phyloP scores from a whole-genome alignment of 2,797 vertebrate species.

The Arnoldichthys spilopterus region DNA sequence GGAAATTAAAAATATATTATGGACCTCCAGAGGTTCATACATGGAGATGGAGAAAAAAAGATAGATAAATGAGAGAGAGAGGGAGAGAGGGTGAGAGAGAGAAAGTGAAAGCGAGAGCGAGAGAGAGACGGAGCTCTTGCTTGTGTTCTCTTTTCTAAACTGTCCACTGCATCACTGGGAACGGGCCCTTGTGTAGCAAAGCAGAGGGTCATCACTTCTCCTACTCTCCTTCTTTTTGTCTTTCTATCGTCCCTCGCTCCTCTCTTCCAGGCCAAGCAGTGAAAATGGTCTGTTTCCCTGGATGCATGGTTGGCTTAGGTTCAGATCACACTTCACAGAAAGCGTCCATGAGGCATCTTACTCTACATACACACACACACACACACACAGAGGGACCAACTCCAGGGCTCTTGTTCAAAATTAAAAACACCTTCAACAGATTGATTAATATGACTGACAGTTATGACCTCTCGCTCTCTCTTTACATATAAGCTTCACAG shows the following conservation, averaged over 20 bases:
- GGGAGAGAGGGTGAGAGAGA: conserved; percentile 29
- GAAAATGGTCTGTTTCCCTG: conserved; percentile 44
- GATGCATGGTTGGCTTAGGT: conserved; percentile 46
- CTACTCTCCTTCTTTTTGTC: conserved; percentile 36
- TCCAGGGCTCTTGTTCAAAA: too few species aligned
- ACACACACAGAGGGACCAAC: background rate
- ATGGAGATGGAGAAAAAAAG: conserved; percentile 66
- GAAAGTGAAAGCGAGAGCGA: conserved; percentile 37
- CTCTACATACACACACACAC: conserved; percentile 10
- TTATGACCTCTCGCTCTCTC: too few species aligned
- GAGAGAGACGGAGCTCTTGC: conserved; percentile 53
- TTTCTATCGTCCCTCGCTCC: conserved; percentile 20
- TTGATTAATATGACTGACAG: too few species aligned
- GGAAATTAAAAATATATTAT: conserved; percentile 88
- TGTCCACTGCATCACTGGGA: conserved; percentile 55
- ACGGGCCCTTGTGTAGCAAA: conserved; percentile 56
- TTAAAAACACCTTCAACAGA: too few species aligned
- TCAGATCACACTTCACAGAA: conserved; percentile 52
- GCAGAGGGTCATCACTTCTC: conserved; percentile 44
- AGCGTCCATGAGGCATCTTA: conserved; percentile 53
- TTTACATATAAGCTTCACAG: too few species aligned
- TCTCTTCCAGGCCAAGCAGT: conserved; percentile 23
- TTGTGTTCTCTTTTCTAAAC: conserved; percentile 75
- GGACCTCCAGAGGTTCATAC: conserved; percentile 78
- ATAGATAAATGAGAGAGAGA: conserved; percentile 66